Percentiles rank a stretch among this genome's conserved stretches.
Evolutionary conservation across 2,888 invertebrate genomes (phyloP).

Genomic region (Apomyelois bistriatella): DNA sequence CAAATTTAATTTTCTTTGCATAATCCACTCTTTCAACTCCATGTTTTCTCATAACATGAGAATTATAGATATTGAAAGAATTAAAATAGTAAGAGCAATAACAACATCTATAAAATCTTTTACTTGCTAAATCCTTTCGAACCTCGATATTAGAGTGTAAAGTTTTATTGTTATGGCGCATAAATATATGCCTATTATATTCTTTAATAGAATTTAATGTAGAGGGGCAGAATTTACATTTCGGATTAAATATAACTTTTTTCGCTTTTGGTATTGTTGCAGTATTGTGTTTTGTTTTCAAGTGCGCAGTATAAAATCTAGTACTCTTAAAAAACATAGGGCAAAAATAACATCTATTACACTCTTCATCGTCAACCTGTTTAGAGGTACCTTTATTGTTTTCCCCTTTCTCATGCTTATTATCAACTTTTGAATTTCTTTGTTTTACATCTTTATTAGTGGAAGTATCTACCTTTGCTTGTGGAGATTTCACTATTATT

Average conservation of each 20-base stretch:
- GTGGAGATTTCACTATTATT: not conserved
- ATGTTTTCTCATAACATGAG: slow-evolving; percentile 5
- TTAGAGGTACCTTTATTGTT: not conserved
- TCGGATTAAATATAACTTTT: slow-evolving; percentile 13
- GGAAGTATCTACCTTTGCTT: not conserved
- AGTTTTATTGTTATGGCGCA: not conserved
- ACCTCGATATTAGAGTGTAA: not conserved
- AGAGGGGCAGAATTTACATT: slow-evolving; percentile 23
- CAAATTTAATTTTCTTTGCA: slow-evolving; percentile 1
- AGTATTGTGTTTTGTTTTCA: slow-evolving; percentile 19
- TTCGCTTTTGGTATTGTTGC: not conserved
- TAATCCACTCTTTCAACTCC: not conserved
- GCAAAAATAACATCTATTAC: slow-evolving; percentile 19
- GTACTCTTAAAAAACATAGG: slow-evolving; percentile 14
- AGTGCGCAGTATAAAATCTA: slow-evolving; percentile 10
- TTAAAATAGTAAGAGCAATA: slow-evolving; percentile 12
- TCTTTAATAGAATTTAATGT: slow-evolving; percentile 16
- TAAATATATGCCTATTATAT: slow-evolving; percentile 31
- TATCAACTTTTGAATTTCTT: not conserved
- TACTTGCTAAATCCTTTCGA: not conserved
- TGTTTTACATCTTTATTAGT: not conserved
- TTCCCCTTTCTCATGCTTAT: not conserved
- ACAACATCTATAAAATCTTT: slow-evolving; percentile 4
- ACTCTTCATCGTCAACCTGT: not conserved
- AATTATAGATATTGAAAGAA: not conserved